A percentile compares a stretch with the other conserved stretches of the same genome.
These are phyloP conservation scores for Platichthys stellatus DNA, from an alignment of 2,113 vertebrate genomes.

Conservation along the genomic window DNA sequence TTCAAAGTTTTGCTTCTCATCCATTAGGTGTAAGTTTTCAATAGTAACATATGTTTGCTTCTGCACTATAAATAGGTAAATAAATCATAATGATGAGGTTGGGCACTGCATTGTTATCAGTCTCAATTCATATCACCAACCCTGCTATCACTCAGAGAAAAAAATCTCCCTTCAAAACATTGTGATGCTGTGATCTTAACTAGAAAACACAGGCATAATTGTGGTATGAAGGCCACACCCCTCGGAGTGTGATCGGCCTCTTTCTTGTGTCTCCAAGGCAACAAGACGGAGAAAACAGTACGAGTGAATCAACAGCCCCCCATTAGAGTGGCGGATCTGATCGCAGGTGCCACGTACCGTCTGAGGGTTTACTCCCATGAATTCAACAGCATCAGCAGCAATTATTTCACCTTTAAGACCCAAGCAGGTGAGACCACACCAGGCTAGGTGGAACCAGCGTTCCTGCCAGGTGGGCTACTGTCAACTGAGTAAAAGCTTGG, in stretches of 20 bases:
- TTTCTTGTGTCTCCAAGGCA: conserved; percentile 88
- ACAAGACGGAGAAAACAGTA: conserved; percentile 89
- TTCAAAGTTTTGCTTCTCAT: not conserved
- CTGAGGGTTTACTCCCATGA: conserved; percentile 95
- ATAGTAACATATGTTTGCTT: not conserved
- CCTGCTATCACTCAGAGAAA: conserved; percentile 32
- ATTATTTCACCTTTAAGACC: conserved; percentile 92
- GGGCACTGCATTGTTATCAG: conserved; percentile 52
- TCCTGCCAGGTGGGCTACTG: conserved; percentile 35
- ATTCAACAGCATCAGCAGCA: conserved; percentile 89
- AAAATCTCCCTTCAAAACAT: conserved; percentile 18
- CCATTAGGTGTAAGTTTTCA: not conserved
- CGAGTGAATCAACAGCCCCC: conserved; percentile 87
- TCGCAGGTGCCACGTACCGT: conserved; percentile 91
- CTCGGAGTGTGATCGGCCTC: conserved; percentile 73
- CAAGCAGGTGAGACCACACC: conserved; percentile 92
- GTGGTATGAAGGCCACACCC: conserved; percentile 41
- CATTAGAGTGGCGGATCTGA: conserved; percentile 91
- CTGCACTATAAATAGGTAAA: not conserved
- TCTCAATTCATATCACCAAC: conserved; percentile 42
- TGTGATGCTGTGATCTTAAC: conserved; percentile 12
- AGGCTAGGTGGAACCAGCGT: conserved; percentile 39
- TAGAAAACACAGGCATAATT: conserved; percentile 7
- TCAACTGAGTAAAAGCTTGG: conserved; percentile 15
- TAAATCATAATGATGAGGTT: not conserved